Conservation (phyloP, 2,797 vertebrate species). For the Enteromius mattozi region DNA sequence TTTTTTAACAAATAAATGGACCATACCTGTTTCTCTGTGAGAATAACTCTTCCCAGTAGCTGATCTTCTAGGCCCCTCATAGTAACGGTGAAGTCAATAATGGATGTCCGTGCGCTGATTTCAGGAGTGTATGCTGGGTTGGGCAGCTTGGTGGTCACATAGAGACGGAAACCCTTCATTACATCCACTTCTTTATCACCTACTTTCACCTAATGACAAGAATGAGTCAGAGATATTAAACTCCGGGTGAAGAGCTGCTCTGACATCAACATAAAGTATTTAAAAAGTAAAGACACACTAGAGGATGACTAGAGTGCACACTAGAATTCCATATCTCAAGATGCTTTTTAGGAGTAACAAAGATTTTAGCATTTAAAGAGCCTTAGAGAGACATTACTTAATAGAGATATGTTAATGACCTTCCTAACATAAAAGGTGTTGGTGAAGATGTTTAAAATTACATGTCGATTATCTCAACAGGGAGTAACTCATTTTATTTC, state of each 20-base stretch:
- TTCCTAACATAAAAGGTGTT: conserved; percentile 16
- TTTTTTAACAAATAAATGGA: neutral
- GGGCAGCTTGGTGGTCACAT: conserved; percentile 92
- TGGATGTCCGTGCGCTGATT: conserved; percentile 91
- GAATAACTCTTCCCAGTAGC: conserved; percentile 92
- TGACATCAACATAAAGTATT: neutral
- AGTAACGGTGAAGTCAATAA: conserved; percentile 98
- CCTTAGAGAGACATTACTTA: neutral
- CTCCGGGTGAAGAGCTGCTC: neutral
- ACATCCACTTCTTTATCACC: conserved; percentile 96
- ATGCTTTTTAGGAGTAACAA: neutral
- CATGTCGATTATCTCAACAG: neutral
- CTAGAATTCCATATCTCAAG: neutral
- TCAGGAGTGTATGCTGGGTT: conserved; percentile 94
- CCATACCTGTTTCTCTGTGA: conserved; percentile 92
- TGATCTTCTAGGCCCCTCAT: conserved; percentile 96
- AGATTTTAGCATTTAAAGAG: neutral
- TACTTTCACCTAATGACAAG: conserved; percentile 86
- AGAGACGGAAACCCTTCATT: conserved; percentile 91
- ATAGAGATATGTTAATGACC: conserved; percentile 1
- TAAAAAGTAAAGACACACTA: conserved; percentile 5
- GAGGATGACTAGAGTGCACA: neutral
- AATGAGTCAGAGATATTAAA: neutral
- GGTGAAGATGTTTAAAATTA: conserved; percentile 29
- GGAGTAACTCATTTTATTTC: conserved; percentile 22